Percentiles rank a stretch among this genome's conserved stretches.
These are phyloP conservation scores for Vultur gryphus DNA, from an alignment of 2,797 vertebrate species.

Conservation along the genomic window DNA sequence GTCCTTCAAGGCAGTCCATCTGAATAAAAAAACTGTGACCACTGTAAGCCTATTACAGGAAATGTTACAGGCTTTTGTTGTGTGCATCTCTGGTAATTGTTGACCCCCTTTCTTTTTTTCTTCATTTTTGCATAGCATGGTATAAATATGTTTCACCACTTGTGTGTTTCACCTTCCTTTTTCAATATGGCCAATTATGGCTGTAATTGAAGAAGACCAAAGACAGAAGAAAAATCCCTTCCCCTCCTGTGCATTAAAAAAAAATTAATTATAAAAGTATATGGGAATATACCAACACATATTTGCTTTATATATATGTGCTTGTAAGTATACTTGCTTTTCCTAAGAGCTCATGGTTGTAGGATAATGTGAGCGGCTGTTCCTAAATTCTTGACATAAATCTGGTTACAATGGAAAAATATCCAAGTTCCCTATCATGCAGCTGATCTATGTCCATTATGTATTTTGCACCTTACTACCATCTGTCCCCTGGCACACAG, in stretches of 20 bases:
- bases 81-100: background rate
- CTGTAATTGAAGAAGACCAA: background rate
- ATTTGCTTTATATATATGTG: background rate
- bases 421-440: background rate
- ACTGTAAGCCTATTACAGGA: background rate
- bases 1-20: background rate
- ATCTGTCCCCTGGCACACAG: conserved; percentile 23
- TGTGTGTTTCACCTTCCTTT: background rate
- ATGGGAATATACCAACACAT: background rate
- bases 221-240: background rate
- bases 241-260: background rate
- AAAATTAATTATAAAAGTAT: background rate
- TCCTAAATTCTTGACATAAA: background rate
- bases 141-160: background rate
- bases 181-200: background rate
- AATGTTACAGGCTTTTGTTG: background rate
- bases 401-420: background rate
- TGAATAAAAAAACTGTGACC: background rate
- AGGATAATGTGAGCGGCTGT: background rate
- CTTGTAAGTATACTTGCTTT: background rate
- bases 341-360: background rate
- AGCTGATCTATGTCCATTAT: background rate
- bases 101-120: background rate
- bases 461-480: conserved; percentile 23
- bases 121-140: background rate